Evolutionary conservation across 2,888 invertebrate genomes (phyloP).

Genomic region (Eledone cirrhosa): DNA sequence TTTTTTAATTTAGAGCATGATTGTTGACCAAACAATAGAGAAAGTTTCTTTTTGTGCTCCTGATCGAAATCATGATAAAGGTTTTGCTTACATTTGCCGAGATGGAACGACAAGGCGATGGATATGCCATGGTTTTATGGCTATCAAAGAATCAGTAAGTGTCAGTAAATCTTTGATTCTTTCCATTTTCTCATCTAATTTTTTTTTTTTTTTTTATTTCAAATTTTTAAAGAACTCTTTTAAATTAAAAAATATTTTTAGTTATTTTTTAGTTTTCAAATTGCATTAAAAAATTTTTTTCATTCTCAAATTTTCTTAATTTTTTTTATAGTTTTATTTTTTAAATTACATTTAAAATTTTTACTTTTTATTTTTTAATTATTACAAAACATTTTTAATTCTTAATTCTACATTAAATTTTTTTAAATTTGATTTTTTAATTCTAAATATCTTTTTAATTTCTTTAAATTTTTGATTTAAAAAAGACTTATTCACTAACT

Average conservation of each 20-base stretch:
- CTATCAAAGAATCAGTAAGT: constrained; percentile 86
- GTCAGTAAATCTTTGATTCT: constrained; percentile 42
- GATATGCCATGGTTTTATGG: constrained; percentile 99
- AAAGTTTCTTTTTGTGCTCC: constrained; percentile 99
- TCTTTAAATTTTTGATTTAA: too few species aligned
- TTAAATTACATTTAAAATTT: too few species aligned
- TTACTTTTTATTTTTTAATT: too few species aligned
- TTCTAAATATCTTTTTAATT: too few species aligned
- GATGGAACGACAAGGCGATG: constrained; percentile 98
- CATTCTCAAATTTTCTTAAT: neutral
- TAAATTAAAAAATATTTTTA: neutral
- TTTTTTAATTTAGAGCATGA: constrained; percentile 76
- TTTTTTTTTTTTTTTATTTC: neutral
- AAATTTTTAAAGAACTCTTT: neutral
- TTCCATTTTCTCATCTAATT: neutral
- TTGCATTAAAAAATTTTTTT: neutral
- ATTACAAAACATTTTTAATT: too few species aligned
- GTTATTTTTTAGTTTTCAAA: neutral
- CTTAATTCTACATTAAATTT: too few species aligned
- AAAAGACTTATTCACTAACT: too few species aligned
- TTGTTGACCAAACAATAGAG: constrained; percentile 99
- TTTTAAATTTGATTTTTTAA: too few species aligned
- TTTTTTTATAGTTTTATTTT: too few species aligned
- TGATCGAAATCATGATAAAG: constrained; percentile 95
- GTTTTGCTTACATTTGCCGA: constrained; percentile 98